Evolutionary conservation across 2,113 vertebrate species (phyloP).

Genomic region (Bombycilla garrulus): DNA sequence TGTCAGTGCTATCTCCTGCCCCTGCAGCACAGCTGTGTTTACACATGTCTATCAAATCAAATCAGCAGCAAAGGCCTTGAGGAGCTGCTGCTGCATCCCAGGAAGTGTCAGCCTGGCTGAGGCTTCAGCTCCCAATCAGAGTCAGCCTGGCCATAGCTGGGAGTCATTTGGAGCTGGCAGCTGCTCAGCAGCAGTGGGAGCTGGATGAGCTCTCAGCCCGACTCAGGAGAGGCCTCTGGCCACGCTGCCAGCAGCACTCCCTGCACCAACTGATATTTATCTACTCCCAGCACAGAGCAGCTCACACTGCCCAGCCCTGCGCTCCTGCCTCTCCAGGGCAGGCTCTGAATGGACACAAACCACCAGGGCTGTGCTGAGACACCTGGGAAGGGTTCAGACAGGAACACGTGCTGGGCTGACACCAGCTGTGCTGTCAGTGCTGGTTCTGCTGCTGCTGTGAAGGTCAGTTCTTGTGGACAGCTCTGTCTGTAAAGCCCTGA

Average conservation of each 20-base stretch:
- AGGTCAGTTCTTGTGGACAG: not conserved
- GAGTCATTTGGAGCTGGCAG: constrained; percentile 17
- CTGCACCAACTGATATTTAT: not conserved
- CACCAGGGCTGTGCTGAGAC: not conserved
- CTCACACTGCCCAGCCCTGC: not conserved
- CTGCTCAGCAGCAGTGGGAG: constrained; percentile 7
- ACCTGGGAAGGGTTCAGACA: not conserved
- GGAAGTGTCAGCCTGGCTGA: not conserved
- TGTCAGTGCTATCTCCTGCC: not conserved
- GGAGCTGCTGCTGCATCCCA: not conserved
- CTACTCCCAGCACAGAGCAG: not conserved
- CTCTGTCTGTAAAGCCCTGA: not conserved
- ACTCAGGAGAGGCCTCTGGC: not conserved
- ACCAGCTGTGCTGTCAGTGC: not conserved
- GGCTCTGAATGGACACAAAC: not conserved
- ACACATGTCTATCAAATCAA: not conserved
- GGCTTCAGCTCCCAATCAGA: not conserved
- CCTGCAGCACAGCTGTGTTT: not conserved
- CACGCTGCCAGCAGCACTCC: not conserved
- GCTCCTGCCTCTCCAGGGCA: not conserved
- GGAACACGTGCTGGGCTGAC: accelerated
- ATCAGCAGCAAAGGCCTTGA: not conserved
- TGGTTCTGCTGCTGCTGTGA: not conserved
- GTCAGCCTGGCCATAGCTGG: not conserved
- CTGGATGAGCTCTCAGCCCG: not conserved